Conservation (phyloP, 2,797 vertebrate genomes). For the Poecilia wingei region DNA sequence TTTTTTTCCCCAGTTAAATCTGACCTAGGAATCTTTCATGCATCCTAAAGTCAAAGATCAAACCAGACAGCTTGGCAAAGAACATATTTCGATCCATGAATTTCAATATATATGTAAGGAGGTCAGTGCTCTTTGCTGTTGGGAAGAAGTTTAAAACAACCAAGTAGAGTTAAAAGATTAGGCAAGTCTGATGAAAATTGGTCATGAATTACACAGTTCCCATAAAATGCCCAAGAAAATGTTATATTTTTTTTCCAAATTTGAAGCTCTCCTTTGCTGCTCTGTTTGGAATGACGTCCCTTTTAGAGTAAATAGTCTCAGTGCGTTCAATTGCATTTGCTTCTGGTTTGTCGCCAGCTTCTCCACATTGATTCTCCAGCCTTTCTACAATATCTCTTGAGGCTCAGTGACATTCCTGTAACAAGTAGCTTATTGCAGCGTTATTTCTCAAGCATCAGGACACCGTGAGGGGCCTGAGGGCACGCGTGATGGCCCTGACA, state of each 20-base stretch:
- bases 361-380: conserved; percentile 51
- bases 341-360: conserved; percentile 30
- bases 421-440: conserved; percentile 69
- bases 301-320: conserved; percentile 21
- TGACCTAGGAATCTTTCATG: background rate
- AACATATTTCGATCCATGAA: background rate
- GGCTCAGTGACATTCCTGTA: conserved; percentile 57
- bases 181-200: conserved; percentile 10
- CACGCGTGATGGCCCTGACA: conserved; percentile 65
- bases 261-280: background rate
- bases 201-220: background rate
- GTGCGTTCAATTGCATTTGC: conserved; percentile 43
- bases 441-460: conserved; percentile 64
- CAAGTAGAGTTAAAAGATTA: conserved; percentile 26
- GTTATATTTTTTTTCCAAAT: too few relatives aligned
- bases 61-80: background rate
- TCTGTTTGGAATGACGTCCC: conserved; percentile 34
- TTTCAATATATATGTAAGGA: too few relatives aligned
- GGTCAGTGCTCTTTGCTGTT: conserved; percentile 3
- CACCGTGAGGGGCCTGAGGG: conserved; percentile 56
- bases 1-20: background rate
- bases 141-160: conserved; percentile 44
- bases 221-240: background rate
- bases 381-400: conserved; percentile 33
- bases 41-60: background rate